Base-by-base conservation (phyloP, 23 tunicate genomes). In the Styela plicata region DNA sequence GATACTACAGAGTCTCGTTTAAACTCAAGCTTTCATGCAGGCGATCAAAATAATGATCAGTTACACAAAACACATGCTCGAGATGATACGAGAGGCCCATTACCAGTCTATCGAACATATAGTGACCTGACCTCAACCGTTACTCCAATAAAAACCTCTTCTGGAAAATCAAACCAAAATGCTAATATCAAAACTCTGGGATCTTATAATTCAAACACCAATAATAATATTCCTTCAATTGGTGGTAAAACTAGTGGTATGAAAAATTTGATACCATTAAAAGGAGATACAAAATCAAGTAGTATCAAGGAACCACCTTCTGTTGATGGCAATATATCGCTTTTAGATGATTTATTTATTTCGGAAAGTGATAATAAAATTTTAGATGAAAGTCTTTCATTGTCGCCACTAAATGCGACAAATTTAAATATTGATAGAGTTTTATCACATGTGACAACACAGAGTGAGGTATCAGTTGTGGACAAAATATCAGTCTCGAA, bases 21-120 rank as follows among this genome's bases (percentile, higher is more conserved):
- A 18, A 67, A 67, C 22, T 67, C 71, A 18, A 67, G 71, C 22
- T 67, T 25, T 22, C 71, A 67, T 67, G 71, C 71, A 18, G 71
- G 71, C 22, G 71, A 67, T 22, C 71, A 67, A 22, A 27, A 17
- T 1, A 18, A 17, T 22, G 24, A 1, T 67, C 16, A 13, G 19
- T 29, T 22, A 16, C 22, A 67, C 24, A 67, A 27, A 27, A 1
- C 0, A 25, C 31, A 27, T 18, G 24, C 16, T 27, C 30, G 22
- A 19, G 0, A 29, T 27, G 31, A 25, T 27, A 16, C 71, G 19
- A 17, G 31, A 29, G 71, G 31, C 22, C 30, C 30, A 22, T 25
- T 67, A 67, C 31, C 71, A 25, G 31, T 67, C 0, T 67, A 67
- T 1, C 31, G 31, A 19, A 67, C 71, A 67, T 67, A 25, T 29